Conservation (phyloP, 2,888 invertebrate species). For the Sipunculus nudus region DNA sequence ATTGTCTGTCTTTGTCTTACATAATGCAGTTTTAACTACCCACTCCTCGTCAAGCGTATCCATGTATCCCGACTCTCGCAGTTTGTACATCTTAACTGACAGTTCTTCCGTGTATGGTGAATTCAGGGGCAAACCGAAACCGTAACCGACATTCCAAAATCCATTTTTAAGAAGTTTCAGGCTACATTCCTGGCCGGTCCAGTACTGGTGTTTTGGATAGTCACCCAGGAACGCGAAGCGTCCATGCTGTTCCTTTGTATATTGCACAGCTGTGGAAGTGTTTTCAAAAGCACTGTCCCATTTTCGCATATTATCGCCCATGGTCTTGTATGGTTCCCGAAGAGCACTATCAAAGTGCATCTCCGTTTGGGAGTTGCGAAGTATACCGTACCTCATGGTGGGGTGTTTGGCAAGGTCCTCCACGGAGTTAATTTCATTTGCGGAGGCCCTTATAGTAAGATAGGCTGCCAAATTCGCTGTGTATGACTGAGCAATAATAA, state of each 20-base stretch:
- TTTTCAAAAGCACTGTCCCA: constrained; percentile 15
- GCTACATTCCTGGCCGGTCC: constrained; percentile 24
- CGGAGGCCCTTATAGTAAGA: constrained; percentile 23
- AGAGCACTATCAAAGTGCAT: constrained; percentile 20
- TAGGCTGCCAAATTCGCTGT: constrained; percentile 32
- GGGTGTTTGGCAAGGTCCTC: constrained; percentile 16
- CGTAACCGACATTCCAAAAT: constrained; percentile 25
- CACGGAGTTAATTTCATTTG: constrained; percentile 12
- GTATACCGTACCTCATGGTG: constrained; percentile 16
- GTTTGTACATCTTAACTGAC: constrained; percentile 21
- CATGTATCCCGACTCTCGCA: constrained; percentile 20
- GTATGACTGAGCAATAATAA: constrained; percentile 22
- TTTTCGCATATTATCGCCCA: constrained; percentile 15
- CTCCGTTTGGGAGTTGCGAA: constrained; percentile 10
- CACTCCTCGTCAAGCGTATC: constrained; percentile 23
- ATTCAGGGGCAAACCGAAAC: constrained; percentile 17
- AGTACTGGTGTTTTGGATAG: constrained; percentile 16
- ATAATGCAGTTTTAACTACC: constrained; percentile 11
- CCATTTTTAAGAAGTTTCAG: constrained; percentile 14
- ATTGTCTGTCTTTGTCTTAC: neutral
- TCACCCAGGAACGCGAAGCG: constrained; percentile 23
- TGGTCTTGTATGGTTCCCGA: constrained; percentile 19
- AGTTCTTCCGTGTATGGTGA: constrained; percentile 26
- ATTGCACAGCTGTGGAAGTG: constrained; percentile 7
- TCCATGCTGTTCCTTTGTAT: constrained; percentile 12